phyloP scores from a whole-genome alignment of 2,888 invertebrate genomes.

The Drosophila yooni region DNA sequence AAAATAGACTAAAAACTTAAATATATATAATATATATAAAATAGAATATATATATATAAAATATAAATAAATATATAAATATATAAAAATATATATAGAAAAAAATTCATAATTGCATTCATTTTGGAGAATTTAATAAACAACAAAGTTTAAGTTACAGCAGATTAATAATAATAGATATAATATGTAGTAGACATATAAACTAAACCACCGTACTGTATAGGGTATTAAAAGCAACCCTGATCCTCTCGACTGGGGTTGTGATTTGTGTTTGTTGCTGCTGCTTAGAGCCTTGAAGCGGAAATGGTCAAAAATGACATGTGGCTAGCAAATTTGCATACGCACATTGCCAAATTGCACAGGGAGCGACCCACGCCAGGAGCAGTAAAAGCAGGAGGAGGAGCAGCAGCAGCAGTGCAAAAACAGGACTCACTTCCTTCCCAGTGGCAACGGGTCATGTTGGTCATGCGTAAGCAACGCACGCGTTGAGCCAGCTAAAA shows the following conservation, averaged over 20 bases:
- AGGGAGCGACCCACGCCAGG: constrained; percentile 30
- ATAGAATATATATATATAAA: neutral
- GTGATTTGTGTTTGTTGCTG: constrained; percentile 46
- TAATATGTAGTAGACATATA: neutral
- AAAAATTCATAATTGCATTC: neutral
- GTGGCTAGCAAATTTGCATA: constrained; percentile 74
- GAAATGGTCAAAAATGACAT: constrained; percentile 78
- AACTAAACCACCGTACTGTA: neutral
- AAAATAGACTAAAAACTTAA: neutral
- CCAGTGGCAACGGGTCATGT: constrained; percentile 23
- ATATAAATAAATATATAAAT: neutral
- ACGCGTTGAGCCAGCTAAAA: constrained; percentile 65
- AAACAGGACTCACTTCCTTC: neutral
- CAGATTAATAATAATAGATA: neutral
- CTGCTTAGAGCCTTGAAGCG: constrained; percentile 53
- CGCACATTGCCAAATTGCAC: constrained; percentile 64
- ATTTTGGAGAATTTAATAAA: neutral
- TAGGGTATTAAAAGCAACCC: constrained; percentile 54
- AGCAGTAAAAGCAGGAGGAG: constrained; percentile 2
- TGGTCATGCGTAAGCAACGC: constrained; percentile 62
- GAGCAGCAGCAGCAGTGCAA: neutral
- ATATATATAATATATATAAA: neutral
- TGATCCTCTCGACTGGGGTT: constrained; percentile 37
- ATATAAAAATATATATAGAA: neutral
- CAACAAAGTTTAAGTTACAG: neutral